Base-by-base conservation (phyloP, 2,888 invertebrate species). In the Agonopterix subpropinquella region DNA sequence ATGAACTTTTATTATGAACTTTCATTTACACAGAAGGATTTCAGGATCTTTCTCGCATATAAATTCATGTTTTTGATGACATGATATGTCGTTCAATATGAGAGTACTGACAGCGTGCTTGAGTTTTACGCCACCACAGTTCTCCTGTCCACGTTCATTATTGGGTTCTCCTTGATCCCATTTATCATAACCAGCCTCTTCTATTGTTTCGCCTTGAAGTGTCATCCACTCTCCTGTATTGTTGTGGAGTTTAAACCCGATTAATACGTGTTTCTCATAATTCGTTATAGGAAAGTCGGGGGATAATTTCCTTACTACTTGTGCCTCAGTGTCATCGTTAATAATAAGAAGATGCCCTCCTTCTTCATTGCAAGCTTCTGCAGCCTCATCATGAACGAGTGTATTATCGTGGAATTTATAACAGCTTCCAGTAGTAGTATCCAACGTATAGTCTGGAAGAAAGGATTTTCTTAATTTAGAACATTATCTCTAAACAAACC, bases 51-150 rank as follows among this genome's bases (percentile, higher is more conserved):
- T 70, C 47, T 72, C 71, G 43, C 70, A 71, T 18, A 71, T 53
- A 44, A 68, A 71, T 0, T 59, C 53, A 18, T 57, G 57, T 1
- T 18, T 11, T n/a, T 54, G 51, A 11, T 62, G 57, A 44, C 70
- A 78, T 65, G 67, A 70, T 5, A 65, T 47, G 48, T 77, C 74
- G 11, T 71, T 62, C 0, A 73, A 48, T 7, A 52, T 36, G 44
- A 45, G 72, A 55, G 51, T 61, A 65, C n/a, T n/a, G n/a, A n/a
- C n/a, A n/a, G n/a, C n/a, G n/a, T n/a, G n/a, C n/a, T n/a, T n/a
- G n/a, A n/a, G n/a, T n/a, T n/a, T n/a, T 7, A 77, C 55, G 0
- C 59, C 55, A 0, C 71, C 71, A 44, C 73, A 78, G 49, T 9
- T 67, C 52, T 77, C 13, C 66, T 0, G 50, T 0, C 61, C 48